Conservation (phyloP, 53 echinoderm and acorn worm species). For the Astropecten irregularis region DNA sequence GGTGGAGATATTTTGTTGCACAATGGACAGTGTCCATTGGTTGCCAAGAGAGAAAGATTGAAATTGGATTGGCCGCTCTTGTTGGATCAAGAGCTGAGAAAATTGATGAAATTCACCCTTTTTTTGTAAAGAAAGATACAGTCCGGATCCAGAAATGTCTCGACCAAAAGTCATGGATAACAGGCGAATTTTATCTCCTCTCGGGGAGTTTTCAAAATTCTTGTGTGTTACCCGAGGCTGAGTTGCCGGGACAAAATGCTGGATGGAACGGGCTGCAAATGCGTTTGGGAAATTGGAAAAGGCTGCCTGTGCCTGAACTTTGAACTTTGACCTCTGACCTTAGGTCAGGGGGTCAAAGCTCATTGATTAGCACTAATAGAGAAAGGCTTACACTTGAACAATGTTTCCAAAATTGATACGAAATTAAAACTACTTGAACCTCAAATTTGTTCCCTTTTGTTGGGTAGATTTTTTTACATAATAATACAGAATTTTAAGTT, state of each 20-base stretch:
- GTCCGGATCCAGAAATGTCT: neutral
- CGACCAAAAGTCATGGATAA: constrained; percentile 28
- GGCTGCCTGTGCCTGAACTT: no score
- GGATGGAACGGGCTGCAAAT: neutral
- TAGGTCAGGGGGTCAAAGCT: no score
- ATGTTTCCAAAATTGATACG: no score
- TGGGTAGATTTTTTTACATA: constrained; percentile 20
- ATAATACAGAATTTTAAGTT: constrained; percentile 37
- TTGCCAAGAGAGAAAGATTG: neutral
- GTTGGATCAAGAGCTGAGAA: neutral
- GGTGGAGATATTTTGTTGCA: neutral
- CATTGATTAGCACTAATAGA: no score
- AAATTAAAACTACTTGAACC: no score
- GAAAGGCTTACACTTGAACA: no score
- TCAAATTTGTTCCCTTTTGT: no score
- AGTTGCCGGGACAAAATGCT: constrained; percentile 36
- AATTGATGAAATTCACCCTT: no score
- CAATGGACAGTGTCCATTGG: neutral
- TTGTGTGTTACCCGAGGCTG: constrained; percentile 34
- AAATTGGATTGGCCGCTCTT: neutral
- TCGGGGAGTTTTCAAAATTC: neutral
- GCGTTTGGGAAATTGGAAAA: neutral
- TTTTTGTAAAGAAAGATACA: neutral
- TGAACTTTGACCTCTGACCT: no score
- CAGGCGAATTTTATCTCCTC: constrained; percentile 11